Evolutionary conservation across 2,888 invertebrate genomes (phyloP), one percentile per base, ranked within the genome.

Genomic region (Trisateles emortualis): DNA sequence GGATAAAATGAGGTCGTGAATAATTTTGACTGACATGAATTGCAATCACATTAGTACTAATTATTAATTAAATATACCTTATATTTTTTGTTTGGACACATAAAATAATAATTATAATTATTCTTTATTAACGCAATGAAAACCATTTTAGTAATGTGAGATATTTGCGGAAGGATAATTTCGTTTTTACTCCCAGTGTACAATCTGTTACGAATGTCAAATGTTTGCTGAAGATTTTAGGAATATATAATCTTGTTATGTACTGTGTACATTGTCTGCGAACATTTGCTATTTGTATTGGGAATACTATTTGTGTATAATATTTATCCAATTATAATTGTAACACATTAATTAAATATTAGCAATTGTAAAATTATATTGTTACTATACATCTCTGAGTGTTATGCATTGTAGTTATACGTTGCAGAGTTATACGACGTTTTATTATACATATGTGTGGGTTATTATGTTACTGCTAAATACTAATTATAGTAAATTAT

Each of bases 41-140:
- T 62, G 62, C 62, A 68, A 71, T 70, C 69, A 71, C 64, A 67
- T 62, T 60, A 62, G 48, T 58, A 59, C 52, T 64, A 64, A 56
- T 51, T 45, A 44, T 51, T 43, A 39, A 45, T 26, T 60, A 40
- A 43, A 59, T 56, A 60, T 52, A 53, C 39, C 36, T 44, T 22
- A 52, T 57, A n/a, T n/a, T n/a, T 62, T 59, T 64, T 59, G 50
- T 55, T 68, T 66, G 51, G 57, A 69, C 58, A 58, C 52, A 44
- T 47, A 55, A 54, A 53, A 29, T 39, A 53, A 29, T 39, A 32
- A 50, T 50, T n/a, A 38, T 46, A 45, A 17, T 14, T 46, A 33
- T 45, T 50, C 52, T 52, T 35, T 49, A 22, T 53, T 36, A 66
- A 39, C 49, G 49, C 52, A 59, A 46, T 47, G 35, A 49, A 52